Evolutionary conservation across 2,888 invertebrate species (phyloP), one percentile per base, ranked within the genome.

Genomic region (Plebejus melissa): DNA sequence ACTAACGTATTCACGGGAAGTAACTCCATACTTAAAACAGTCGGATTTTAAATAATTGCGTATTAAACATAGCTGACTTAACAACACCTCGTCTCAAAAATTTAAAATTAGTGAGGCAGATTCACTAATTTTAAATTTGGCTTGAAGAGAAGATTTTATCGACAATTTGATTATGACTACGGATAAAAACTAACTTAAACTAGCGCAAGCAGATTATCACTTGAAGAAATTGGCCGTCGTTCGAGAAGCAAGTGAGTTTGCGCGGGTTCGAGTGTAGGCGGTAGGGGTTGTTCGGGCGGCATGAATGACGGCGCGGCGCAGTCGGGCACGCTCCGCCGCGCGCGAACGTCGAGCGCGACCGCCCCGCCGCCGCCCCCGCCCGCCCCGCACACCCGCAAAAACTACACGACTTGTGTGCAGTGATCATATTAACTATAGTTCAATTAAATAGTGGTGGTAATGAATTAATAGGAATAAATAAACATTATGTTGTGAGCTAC

Each of bases 251-350:
- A 76, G 80, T 80, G 86, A 86, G 80, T 83, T 83, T 22, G 60
- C 13, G 32, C 13, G 83, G 80, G 81, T 81, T 88, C 87, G 88
- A 86, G 83, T 87, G 32, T 82, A 76, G 81, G 81, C 77, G 81
- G 81, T 88, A 90, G 84, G 81, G 79, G 79, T 81, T 77, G 80
- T 81, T 81, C 83, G 82, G 82, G 86, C 84, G 85, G 87, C 87
- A 89, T 82, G 83, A 83, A 91, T 90, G 91, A 87, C 86, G 83
- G 87, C 86, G 86, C 86, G 89, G 91, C 91, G 90, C 93, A 93
- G 93, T 92, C 90, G 91, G 84, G 87, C 85, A 87, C 87, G 90
- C 88, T 89, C 87, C 88, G 89, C 81, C 88, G 88, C 91, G 92
- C 91, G 91, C 90, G 91, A 90, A 90, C 91, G 91, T 90, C 86